These are phyloP conservation scores for Drymonia ruficornis DNA, from an alignment of 2,888 invertebrate species.

Conservation along the genomic window DNA sequence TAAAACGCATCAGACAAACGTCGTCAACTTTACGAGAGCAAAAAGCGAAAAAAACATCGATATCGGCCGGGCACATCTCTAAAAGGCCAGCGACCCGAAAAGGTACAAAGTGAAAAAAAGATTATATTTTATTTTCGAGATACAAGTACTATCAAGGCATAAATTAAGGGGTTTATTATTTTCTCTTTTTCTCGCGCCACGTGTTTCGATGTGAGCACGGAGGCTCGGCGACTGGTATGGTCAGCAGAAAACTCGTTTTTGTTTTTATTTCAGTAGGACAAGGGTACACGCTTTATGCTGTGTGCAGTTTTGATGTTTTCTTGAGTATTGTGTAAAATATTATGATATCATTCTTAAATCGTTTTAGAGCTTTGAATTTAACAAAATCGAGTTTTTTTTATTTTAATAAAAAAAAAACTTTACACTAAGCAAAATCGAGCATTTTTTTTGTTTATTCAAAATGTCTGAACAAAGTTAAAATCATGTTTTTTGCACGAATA, in stretches of 20 bases:
- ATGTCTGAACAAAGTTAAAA: no score
- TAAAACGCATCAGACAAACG: constrained; percentile 32
- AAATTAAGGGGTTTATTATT: constrained; percentile 82
- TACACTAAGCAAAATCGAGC: background rate
- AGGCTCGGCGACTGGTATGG: constrained; percentile 62
- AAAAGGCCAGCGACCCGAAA: constrained; percentile 78
- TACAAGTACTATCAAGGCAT: constrained; percentile 82
- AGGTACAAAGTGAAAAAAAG: constrained; percentile 64
- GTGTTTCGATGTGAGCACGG: constrained; percentile 68
- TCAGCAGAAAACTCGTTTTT: constrained; percentile 53
- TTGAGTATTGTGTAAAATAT: constrained; percentile 13
- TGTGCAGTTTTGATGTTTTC: constrained; percentile 13
- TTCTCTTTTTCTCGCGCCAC: constrained; percentile 78
- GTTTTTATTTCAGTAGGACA: constrained; percentile 33
- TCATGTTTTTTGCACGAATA: no score
- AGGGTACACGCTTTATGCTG: constrained; percentile 17
- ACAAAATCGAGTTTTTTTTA: background rate
- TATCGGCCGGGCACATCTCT: constrained; percentile 64
- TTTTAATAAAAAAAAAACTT: no score
- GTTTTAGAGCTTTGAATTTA: background rate
- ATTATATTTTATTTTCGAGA: constrained; percentile 81
- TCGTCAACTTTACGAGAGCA: constrained; percentile 28
- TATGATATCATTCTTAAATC: constrained; percentile 19
- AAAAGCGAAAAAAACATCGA: constrained; percentile 40
- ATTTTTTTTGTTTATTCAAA: background rate